Conservation (phyloP, 2,797 vertebrate species). For the Sebastes baramenuke region DNA sequence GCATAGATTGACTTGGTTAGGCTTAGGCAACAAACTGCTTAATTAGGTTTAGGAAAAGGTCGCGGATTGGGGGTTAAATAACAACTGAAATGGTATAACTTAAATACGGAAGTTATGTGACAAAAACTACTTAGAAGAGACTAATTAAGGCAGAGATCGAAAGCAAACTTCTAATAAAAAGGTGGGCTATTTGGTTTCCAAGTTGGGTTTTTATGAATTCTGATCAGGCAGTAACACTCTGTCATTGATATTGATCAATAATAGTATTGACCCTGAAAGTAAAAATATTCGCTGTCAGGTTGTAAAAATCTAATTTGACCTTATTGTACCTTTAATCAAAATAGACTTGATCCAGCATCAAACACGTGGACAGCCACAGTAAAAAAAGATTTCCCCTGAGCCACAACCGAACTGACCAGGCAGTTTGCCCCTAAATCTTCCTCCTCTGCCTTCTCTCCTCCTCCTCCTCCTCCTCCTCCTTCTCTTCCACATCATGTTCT, state of each 20-base stretch:
- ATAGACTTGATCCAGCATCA: not conserved
- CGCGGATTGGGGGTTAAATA: too few relatives aligned
- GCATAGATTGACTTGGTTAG: too few relatives aligned
- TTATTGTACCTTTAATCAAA: not conserved
- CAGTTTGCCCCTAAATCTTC: not conserved
- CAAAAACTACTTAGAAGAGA: too few relatives aligned
- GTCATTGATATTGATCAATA: not conserved
- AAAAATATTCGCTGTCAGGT: not conserved
- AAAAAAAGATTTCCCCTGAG: not conserved
- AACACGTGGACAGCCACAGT: not conserved
- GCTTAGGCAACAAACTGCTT: too few relatives aligned
- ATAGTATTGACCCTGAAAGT: not conserved
- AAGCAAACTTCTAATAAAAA: not conserved
- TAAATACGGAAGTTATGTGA: too few relatives aligned
- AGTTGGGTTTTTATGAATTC: not conserved
- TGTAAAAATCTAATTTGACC: not conserved
- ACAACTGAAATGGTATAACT: too few relatives aligned
- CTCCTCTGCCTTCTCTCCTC: not conserved
- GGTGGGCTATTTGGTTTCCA: not conserved
- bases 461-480: not conserved
- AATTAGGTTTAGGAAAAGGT: too few relatives aligned
- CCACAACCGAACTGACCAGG: not conserved
- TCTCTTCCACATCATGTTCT: constrained; percentile 1
- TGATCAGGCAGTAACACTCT: not conserved
- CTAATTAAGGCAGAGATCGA: not conserved